Conservation (phyloP, 2,113 vertebrate species). For the Tragelaphus buxtoni region DNA sequence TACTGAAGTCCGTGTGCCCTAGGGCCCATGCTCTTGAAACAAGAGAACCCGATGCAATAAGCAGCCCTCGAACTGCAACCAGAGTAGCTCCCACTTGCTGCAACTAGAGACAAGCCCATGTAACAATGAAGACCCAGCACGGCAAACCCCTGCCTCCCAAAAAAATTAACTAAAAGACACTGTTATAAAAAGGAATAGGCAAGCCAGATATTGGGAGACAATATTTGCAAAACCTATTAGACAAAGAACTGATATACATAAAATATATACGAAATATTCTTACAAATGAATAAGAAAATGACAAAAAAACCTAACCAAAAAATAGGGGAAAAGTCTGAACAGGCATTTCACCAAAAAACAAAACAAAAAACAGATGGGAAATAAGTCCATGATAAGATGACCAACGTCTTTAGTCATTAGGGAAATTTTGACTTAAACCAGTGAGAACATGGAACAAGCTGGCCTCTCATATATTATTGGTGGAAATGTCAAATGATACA, state of each 20-base stretch:
- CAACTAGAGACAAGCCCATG: not conserved
- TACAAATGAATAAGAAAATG: not conserved
- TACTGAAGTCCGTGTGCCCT: not conserved
- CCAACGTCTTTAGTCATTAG: not conserved
- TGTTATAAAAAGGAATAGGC: not conserved
- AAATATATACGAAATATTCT: not conserved
- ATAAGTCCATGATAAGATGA: not conserved
- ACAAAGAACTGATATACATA: not conserved
- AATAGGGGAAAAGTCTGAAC: not conserved
- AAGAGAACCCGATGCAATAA: not conserved
- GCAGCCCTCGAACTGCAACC: not conserved
- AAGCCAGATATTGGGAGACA: not conserved
- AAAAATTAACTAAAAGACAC: not conserved
- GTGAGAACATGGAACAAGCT: not conserved
- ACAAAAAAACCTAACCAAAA: not conserved
- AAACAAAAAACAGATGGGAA: not conserved
- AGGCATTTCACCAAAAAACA: not conserved
- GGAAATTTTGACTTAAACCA: not conserved
- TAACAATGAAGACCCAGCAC: not conserved
- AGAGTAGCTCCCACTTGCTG: not conserved
- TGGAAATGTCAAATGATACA: not conserved
- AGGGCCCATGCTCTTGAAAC: not conserved
- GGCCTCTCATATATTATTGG: not conserved
- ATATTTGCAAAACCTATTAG: not conserved
- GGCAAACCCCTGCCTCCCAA: fast-evolving